These are phyloP conservation scores for Perizoma flavofasciatum DNA, from an alignment of 2,888 invertebrate genomes.

Conservation along the genomic window DNA sequence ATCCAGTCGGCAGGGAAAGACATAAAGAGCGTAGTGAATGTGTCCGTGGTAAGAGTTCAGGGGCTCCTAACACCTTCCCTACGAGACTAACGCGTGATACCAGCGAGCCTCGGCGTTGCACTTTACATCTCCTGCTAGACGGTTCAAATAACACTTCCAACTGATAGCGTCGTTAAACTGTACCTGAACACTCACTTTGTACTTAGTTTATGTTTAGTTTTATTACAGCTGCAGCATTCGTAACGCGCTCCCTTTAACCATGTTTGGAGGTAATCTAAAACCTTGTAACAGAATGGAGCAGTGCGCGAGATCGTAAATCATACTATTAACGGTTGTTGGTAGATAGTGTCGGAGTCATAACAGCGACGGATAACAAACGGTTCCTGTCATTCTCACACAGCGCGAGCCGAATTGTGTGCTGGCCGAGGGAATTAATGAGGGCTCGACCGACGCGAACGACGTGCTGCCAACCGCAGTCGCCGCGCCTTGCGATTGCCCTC, in stretches of 20 bases:
- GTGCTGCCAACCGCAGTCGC: conserved; percentile 43
- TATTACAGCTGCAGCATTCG: conserved; percentile 50
- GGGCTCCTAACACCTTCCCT: conserved; percentile 23
- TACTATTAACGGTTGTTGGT: conserved; percentile 57
- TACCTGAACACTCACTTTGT: conserved; percentile 60
- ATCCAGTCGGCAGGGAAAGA: conserved; percentile 29
- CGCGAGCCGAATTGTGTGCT: conserved; percentile 54
- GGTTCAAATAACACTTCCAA: conserved; percentile 61
- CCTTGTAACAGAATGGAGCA: conserved; percentile 39
- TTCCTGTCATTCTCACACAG: conserved; percentile 68
- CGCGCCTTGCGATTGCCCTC: conserved; percentile 38
- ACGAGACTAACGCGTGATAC: conserved; percentile 38
- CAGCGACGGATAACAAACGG: conserved; percentile 68
- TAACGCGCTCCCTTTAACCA: conserved; percentile 41
- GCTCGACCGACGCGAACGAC: conserved; percentile 33
- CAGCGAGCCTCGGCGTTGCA: conserved; percentile 44
- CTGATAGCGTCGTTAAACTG: conserved; percentile 61
- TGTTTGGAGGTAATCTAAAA: conserved; percentile 41
- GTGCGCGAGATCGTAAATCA: conserved; percentile 45
- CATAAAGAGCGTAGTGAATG: conserved; percentile 32
- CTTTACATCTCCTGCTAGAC: conserved; percentile 48
- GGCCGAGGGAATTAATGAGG: conserved; percentile 63
- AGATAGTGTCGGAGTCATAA: conserved; percentile 62
- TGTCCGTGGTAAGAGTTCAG: conserved; percentile 32
- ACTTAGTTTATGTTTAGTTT: conserved; percentile 63